These are phyloP conservation scores for Thunnus albacares DNA, from an alignment of 2,797 vertebrate genomes.

Conservation along the genomic window DNA sequence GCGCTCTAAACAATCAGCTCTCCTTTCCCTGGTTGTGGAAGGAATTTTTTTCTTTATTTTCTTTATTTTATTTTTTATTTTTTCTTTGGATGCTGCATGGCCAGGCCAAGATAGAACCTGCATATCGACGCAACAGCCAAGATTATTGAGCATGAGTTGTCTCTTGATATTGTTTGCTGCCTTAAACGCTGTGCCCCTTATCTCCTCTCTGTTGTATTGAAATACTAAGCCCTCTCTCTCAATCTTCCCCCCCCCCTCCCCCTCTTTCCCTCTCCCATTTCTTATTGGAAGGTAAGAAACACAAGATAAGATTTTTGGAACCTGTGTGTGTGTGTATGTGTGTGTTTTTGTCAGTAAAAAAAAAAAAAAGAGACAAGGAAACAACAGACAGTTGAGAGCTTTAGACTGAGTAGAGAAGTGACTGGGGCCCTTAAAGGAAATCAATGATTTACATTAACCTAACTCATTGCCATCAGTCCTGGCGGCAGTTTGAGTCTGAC, in stretches of 20 bases:
- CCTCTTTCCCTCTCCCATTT: slow-evolving; percentile 68
- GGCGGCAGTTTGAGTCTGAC: slow-evolving; percentile 74
- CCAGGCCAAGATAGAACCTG: slow-evolving; percentile 66
- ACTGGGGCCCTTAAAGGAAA: slow-evolving; percentile 81
- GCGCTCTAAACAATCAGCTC: slow-evolving; percentile 38
- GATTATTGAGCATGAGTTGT: slow-evolving; percentile 80
- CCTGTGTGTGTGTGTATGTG: slow-evolving; percentile 40
- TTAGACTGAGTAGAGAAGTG: slow-evolving; percentile 73
- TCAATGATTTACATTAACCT: slow-evolving; percentile 86
- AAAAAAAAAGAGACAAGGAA: slow-evolving; percentile 43
- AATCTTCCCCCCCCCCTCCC: slow-evolving; percentile 59
- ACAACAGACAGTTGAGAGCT: slow-evolving; percentile 67
- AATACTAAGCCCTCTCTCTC: slow-evolving; percentile 77
- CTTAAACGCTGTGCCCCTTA: slow-evolving; percentile 74
- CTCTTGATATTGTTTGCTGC: slow-evolving; percentile 75
- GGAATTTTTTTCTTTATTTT: slow-evolving; percentile 41
- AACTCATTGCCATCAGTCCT: slow-evolving; percentile 73
- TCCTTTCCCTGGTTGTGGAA: slow-evolving; percentile 54
- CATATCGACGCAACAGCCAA: slow-evolving; percentile 53
- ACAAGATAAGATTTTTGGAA: slow-evolving; percentile 68
- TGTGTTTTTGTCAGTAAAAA: slow-evolving; percentile 45
- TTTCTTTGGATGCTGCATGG: slow-evolving; percentile 84
- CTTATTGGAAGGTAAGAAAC: slow-evolving; percentile 87
- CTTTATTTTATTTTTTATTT: neutral
- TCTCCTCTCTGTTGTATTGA: slow-evolving; percentile 71